Evolutionary conservation across 2,888 invertebrate genomes (phyloP).

Genomic region (Scrobipalpa atriplicella): DNA sequence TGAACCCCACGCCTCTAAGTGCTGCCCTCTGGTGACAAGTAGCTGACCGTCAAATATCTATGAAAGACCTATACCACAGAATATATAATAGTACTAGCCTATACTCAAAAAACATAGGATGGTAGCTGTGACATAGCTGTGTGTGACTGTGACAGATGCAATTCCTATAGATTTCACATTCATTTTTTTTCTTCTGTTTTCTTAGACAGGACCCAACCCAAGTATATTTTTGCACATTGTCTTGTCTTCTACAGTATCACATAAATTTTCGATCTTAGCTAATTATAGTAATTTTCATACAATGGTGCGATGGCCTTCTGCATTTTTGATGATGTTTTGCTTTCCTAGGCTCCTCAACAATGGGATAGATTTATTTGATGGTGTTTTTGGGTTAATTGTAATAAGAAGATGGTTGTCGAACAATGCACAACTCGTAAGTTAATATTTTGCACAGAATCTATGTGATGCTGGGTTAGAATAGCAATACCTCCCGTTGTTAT

Average conservation of each 20-base stretch:
- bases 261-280: slow-evolving; percentile 22
- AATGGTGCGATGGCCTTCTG: slow-evolving; percentile 30
- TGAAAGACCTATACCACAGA: not conserved
- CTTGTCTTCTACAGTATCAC: slow-evolving; percentile 18
- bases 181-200: not conserved
- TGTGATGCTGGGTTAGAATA: too few species aligned
- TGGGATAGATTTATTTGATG: slow-evolving; percentile 1
- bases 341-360: slow-evolving; percentile 1
- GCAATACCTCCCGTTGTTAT: not conserved
- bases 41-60: not conserved
- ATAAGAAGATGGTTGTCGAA: slow-evolving; percentile 5
- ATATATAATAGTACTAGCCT: not conserved
- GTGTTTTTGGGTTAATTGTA: slow-evolving; percentile 8
- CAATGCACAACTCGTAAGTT: not conserved
- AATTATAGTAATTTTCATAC: slow-evolving; percentile 28
- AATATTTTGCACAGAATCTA: not conserved
- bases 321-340: slow-evolving; percentile 22
- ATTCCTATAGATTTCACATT: too few species aligned
- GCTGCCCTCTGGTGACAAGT: too few species aligned
- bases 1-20: too few species aligned
- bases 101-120: too few species aligned
- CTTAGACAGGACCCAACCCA: not conserved
- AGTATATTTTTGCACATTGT: slow-evolving; percentile 20
- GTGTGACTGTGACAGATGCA: too few species aligned
- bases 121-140: too few species aligned